These are phyloP conservation scores for Panthera leo DNA, from an alignment of 2,113 vertebrate species.

Conservation along the genomic window DNA sequence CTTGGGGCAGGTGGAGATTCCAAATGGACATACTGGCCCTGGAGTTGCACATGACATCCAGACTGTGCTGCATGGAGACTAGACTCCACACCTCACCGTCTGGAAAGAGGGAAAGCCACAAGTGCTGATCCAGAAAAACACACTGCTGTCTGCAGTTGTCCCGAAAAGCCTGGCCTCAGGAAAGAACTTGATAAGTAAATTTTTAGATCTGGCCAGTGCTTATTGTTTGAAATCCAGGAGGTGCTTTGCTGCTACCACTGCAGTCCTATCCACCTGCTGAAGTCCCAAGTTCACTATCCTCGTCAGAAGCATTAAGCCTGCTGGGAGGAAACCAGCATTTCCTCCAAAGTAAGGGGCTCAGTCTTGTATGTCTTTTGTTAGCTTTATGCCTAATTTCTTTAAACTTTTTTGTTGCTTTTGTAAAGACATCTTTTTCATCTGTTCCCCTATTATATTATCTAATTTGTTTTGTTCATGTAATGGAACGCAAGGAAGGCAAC, in stretches of 20 bases:
- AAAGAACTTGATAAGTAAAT: not conserved
- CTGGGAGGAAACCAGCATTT: not conserved
- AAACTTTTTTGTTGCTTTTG: not conserved
- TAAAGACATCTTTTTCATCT: not conserved
- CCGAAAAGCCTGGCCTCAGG: not conserved
- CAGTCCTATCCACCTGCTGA: not conserved
- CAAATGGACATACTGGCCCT: not conserved
- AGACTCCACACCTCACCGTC: not conserved
- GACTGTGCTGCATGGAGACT: not conserved
- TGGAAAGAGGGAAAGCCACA: not conserved
- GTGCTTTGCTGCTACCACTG: not conserved
- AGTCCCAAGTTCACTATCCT: no score
- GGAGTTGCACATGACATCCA: not conserved
- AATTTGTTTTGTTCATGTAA: not conserved
- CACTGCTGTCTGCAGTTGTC: not conserved
- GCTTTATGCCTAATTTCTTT: not conserved
- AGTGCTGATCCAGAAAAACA: not conserved
- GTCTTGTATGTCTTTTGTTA: not conserved
- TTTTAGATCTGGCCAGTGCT: not conserved
- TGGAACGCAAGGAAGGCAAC: not conserved
- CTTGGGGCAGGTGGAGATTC: not conserved
- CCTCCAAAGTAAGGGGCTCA: not conserved
- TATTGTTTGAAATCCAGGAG: not conserved
- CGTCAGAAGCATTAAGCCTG: not conserved
- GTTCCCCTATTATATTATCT: not conserved